Base-by-base conservation (phyloP, 2,113 vertebrate genomes). In the Redunca redunca region DNA sequence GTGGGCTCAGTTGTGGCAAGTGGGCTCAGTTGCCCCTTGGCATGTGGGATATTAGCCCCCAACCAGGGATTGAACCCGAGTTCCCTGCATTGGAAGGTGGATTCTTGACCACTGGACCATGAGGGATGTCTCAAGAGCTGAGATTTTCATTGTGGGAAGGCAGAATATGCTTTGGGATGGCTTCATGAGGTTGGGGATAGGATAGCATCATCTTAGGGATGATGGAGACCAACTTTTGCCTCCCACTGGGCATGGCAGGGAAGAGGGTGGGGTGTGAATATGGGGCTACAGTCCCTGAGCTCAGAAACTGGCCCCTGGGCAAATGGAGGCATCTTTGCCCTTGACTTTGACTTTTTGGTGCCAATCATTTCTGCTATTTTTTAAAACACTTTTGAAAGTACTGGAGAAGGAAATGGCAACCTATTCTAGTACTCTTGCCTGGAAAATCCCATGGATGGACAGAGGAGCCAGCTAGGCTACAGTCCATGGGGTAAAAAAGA, bases 291-390 rank as follows among this genome's bases (percentile, higher is more conserved):
- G 19, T 30, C 36, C 28, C 33, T 40, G n/a, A 71, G 19, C 11
- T 33, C 40, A 96, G 62, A 81, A 50, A 2, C 1, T 16, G 36
- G 53, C 40, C 36, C 8, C 52, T 2, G 16, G 5, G 16, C 2
- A 48, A 36, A 64, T 19, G 46, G 43, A 17, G 33, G 2, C 5
- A 0, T 40, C 50, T 4, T 50, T 64, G n/a, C 17, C 19, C 21
- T 62, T 28, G 58, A 21, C 16, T 5, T 53, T 12, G 15, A 3
- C 16, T 25, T n/a, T 84, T n/a, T 53, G 46, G 1, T 46, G 88
- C 48, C 4, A 1, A 26, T 88, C 15, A 30, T 78, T 33, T 62
- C 67, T 48, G 14, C 26, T 36, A 11, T 50, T 90, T 86, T 52
- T 2, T 28, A 60, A 82, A 78, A 77, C 3, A n/a, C 28, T 48